Base-by-base conservation (phyloP, 2,888 invertebrate genomes). In the Eustalomyia histrio region DNA sequence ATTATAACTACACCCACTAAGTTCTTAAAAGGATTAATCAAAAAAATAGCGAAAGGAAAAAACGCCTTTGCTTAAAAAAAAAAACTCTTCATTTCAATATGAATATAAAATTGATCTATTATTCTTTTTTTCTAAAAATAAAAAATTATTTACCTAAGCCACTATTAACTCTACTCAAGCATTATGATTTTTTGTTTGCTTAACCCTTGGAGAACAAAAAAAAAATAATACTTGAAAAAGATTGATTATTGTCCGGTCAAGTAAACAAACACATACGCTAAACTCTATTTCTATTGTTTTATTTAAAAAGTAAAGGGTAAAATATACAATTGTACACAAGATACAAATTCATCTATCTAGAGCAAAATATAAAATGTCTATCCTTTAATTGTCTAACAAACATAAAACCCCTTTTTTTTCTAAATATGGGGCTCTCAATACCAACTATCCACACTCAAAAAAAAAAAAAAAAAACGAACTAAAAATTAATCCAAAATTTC, bases 211-310 rank as follows among this genome's bases (percentile, higher is more conserved):
- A 63, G n/a, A 24, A 50, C 50, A 39, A 65, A 71, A 57, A 52
- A 33, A 39, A 61, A n/a, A n/a, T n/a, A 21, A 68, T 29, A 29
- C 29, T 29, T 29, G 29, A 68, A 57, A 83, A 87, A 88, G 88
- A 89, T 88, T 88, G 88, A 89, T 88, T 88, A 88, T 88, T 85
- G 85, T 86, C 83, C 85, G 84, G 80, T 67, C 53, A 73, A 58
- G 61, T 52, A 80, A 82, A 80, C 29, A 80, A 60, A 60, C 53
- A 58, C 58, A 58, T 43, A 39, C 29, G 57, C 69, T 58, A 35
- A 64, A 55, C 68, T 63, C 50, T 52, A 10, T 12, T 53, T 68
- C 57, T 39, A 29, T 50, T 69, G 24, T 43, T 57, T 68, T 29
- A 57, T 57, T 57, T 16, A 29, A 55, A 57, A 57, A 47, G 14